These are phyloP conservation scores for Thamnophis elegans DNA, from an alignment of 2,797 vertebrate species.

Conservation along the genomic window DNA sequence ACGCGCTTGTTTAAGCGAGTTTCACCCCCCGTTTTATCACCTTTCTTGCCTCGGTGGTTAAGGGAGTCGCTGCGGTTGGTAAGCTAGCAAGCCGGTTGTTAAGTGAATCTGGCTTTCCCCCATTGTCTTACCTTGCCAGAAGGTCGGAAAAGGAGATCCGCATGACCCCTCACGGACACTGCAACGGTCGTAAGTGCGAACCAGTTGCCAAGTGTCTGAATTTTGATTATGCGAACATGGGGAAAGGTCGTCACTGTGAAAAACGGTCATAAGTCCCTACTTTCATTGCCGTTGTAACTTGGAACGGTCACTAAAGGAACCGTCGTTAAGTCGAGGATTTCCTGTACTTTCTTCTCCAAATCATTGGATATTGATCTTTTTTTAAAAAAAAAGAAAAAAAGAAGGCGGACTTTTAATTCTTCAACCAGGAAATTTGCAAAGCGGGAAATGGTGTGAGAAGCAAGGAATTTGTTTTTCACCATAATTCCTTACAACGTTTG, in stretches of 20 bases:
- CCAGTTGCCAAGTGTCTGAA: background rate
- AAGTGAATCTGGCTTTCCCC: background rate
- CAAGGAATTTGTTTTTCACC: conserved; percentile 65
- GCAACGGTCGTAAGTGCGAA: background rate
- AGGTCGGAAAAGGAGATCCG: background rate
- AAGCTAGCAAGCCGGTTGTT: too few species aligned
- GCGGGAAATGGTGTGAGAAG: conserved; percentile 72
- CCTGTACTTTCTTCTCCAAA: conserved; percentile 1
- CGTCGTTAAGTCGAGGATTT: background rate
- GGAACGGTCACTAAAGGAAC: background rate
- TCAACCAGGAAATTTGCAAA: conserved; percentile 35
- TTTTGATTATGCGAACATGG: background rate
- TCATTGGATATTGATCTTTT: conserved; percentile 19
- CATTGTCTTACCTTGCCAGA: background rate
- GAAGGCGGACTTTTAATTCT: conserved; percentile 33
- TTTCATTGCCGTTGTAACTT: too few species aligned
- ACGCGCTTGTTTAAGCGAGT: background rate
- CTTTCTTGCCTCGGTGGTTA: background rate
- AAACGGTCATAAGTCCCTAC: too few species aligned
- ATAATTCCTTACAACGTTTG: conserved; percentile 46
- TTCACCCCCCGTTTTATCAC: background rate
- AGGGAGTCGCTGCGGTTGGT: background rate
- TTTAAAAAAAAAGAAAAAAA: background rate
- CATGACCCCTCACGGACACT: too few species aligned
- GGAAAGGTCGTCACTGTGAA: background rate